Base-by-base conservation (phyloP, 2,797 vertebrate species). In the Eulemur coronatus region DNA sequence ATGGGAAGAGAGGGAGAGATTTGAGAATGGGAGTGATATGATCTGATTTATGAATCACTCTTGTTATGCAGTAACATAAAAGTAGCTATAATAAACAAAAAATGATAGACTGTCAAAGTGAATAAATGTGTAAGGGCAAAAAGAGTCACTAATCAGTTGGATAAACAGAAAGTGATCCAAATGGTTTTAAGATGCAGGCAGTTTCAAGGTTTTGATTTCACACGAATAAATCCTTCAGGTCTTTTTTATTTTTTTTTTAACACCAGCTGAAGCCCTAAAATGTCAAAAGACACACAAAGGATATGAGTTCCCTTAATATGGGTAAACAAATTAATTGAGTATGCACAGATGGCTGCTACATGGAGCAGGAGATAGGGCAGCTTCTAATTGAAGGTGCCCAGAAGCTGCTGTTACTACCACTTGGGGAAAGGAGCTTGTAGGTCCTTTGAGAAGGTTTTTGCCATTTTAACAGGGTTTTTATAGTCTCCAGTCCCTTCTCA, bases 251-350 rank as follows among this genome's bases (percentile, higher is more conserved):
- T 41, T 57, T 6, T 24, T 59, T 35, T 11, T 46, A 57, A 76
- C n/a, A 61, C 30, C 35, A 90, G 73, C 48, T 78, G 35, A 97
- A 94, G 15, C 41, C 52, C 43, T 89, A 79, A 89, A 96, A 93
- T 93, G 59, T 94, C 85, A 89, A 43, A 96, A 94, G 38, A 84
- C n/a, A 86, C 35, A 65, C 43, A 84, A 88, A 91, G 38, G 72
- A 95, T 87, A 73, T 63, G 57, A 70, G 48, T 14, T 89, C 30
- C 79, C 92, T 94, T 75, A 88, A 76, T 91, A 46, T 28, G 92
- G 63, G 78, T 86, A 92, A 95, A 80, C 50, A 82, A 91, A 85
- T 94, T 88, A 88, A 75, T 81, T 92, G 72, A 90, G 55, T 59
- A 35, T 50, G 57, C 82, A 89, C 95, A 95, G 89, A 93, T 89